phyloP scores from a whole-genome alignment of 92 coral and sea anemone species.

The Actinostola sp. region DNA sequence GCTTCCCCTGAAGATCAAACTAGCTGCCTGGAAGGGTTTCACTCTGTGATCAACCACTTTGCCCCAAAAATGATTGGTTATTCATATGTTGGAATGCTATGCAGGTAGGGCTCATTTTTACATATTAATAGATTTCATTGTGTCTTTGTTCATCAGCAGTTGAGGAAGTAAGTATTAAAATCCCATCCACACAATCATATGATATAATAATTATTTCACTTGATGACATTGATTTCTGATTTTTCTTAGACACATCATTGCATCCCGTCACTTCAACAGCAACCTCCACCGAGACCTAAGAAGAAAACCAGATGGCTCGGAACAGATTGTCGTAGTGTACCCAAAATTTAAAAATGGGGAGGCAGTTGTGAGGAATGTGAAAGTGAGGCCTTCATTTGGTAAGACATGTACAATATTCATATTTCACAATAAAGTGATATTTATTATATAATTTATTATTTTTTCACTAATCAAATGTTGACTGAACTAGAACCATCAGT shows the following conservation, averaged over 20 bases:
- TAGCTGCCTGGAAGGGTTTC: constrained; percentile 38
- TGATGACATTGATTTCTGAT: too few relatives aligned
- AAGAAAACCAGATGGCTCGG: constrained; percentile 14
- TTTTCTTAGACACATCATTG: constrained; percentile 13
- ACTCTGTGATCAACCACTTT: constrained; percentile 36
- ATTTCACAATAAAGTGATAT: not conserved
- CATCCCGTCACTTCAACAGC: constrained; percentile 14
- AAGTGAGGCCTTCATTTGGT: constrained; percentile 22
- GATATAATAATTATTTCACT: too few relatives aligned
- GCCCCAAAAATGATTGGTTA: constrained; percentile 36
- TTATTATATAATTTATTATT: too few relatives aligned
- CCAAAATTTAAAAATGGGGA: constrained; percentile 26
- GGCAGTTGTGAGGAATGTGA: constrained; percentile 19
- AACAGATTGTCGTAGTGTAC: constrained; percentile 9
- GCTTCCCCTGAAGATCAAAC: constrained; percentile 53
- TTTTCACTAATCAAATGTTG: too few relatives aligned
- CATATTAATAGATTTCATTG: too few relatives aligned
- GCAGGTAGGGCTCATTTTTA: constrained; percentile 9
- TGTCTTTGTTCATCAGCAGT: too few relatives aligned
- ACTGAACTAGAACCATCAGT: too few relatives aligned
- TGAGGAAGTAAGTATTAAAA: too few relatives aligned
- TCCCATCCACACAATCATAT: too few relatives aligned
- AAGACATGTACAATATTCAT: not conserved
- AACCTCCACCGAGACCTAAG: constrained; percentile 16
- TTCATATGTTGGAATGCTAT: constrained; percentile 30